Evolutionary conservation across 2,888 invertebrate genomes (phyloP), one percentile per base, ranked within the genome.

Genomic region (Drosophila stalkeri): DNA sequence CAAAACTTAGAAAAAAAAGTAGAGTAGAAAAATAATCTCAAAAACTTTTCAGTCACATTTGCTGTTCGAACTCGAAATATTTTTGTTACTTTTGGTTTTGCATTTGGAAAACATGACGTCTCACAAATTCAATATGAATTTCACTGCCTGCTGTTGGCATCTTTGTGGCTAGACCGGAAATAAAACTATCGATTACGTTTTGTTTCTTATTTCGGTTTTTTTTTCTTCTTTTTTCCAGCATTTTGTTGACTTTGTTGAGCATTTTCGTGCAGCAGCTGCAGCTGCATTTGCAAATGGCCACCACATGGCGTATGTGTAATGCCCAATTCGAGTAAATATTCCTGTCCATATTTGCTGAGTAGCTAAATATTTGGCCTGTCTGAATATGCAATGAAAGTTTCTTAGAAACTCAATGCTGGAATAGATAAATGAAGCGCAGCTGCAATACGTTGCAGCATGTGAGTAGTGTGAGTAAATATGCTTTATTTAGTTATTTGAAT

Each of bases 91-190:
- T 72, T 65, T 51, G 49, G 51, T 44, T 78, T 73, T 66, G 57
- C 35, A 18, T 44, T 55, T 62, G 62, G 44, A 57, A 66, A 73
- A 71, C 59, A 64, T 68, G 64, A 62, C 71, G 72, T 62, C 68
- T 61, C 33, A 43, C 44, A 74, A 69, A 77, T 77, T 69, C 74
- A 74, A 89, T 86, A 75, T 20, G 55, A 81, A 77, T 60, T 85
- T 87, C 66, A 9, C 52, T 27, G 27, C 27, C 59, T 64, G 56
- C 41, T 62, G 51, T 79, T 83, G 61, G 68, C 68, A 70, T 77
- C 72, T 67, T 39, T 77, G 80, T 51, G 86, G 82, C 55, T 49
- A 63, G 61, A 59, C 54, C 20, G 44, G 18, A 56, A 18, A 76
- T 20, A 76, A 72, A 66, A 46, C 56, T 74, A 70, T 77, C 72